Conservation (phyloP, 2,888 invertebrate species). For the Eupithecia inturbata region DNA sequence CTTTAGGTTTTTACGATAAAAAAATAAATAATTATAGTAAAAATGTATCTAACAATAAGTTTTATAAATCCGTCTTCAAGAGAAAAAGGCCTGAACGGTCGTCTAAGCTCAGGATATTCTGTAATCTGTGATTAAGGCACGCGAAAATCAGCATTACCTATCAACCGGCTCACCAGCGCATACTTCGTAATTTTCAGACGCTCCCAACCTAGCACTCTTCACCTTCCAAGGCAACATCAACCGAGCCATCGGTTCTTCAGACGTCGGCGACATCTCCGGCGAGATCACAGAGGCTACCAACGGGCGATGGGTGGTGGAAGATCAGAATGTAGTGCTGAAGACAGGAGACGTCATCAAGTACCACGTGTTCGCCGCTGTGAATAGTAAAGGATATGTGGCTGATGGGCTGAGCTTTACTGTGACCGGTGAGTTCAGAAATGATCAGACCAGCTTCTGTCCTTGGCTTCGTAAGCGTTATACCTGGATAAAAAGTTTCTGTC, state of each 20-base stretch:
- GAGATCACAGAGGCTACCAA: slow-evolving; percentile 71
- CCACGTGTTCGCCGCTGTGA: slow-evolving; percentile 84
- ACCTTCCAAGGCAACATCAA: slow-evolving; percentile 87
- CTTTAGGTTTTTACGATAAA: too few relatives aligned
- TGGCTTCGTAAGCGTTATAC: too few relatives aligned
- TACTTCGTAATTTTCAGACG: slow-evolving; percentile 64
- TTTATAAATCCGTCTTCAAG: too few relatives aligned
- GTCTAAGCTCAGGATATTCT: neutral
- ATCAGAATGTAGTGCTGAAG: slow-evolving; percentile 70
- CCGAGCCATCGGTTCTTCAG: slow-evolving; percentile 70
- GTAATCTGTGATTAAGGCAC: too few relatives aligned
- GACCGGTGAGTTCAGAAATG: slow-evolving; percentile 57
- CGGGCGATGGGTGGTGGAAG: slow-evolving; percentile 81
- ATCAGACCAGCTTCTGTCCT: neutral
- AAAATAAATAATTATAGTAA: too few relatives aligned
- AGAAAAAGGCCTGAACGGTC: neutral
- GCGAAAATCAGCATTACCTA: neutral
- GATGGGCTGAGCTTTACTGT: slow-evolving; percentile 71
- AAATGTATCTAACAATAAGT: too few relatives aligned
- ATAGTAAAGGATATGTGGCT: slow-evolving; percentile 74
- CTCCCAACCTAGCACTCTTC: slow-evolving; percentile 80
- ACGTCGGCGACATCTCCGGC: slow-evolving; percentile 81
- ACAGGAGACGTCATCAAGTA: slow-evolving; percentile 85
- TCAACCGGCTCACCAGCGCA: neutral
- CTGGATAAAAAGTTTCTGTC: too few relatives aligned